Base-by-base conservation (phyloP, 2,888 invertebrate species). In the Diaphora mendica region DNA sequence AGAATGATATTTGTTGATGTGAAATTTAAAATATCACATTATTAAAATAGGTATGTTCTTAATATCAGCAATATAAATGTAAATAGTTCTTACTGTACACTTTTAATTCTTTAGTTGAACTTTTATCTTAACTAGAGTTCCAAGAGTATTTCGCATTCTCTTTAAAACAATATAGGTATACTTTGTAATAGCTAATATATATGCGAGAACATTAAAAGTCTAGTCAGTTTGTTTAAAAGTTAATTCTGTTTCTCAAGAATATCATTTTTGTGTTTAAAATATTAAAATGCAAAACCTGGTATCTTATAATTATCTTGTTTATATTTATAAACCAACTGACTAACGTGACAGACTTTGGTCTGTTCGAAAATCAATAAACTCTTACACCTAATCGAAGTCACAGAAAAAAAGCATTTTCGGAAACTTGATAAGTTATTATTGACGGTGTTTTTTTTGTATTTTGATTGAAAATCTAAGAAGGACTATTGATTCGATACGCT, bases 221-320 rank as follows among this genome's bases (percentile, higher is more conserved):
- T 59, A n/a, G 55, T 39, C 39, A 39, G 26, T 20, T 17, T 42
- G 42, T 44, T 35, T 20, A 8, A 67, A 11, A 42, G 11, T 44
- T 20, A 30, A 67, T 1, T 44, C 30, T 26, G 20, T 30, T 15
- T 30, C 17, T 30, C 66, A 26, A 44, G 66, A 39, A 8, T 23
- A 67, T 30, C 11, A 44, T 30, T 48, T 30, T 48, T 48, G 30
- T 4, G 23, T 30, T 30, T 67, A 11, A 33, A 67, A 67, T 48
- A 67, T 48, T 48, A 48, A 33, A 48, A 67, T 67, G 23, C n/a
- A n/a, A 55, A 67, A 67, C 13, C 42, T 44, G 66, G 26, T 33
- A 48, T 30, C 30, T 20, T 48, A 11, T 48, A 48, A 30, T 67
- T 67, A 33, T 30, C 48, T 67, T 48, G 13, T 48, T 30, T 13